phyloP scores from a whole-genome alignment of 2,113 vertebrate genomes.

The Sclerurus mexicanus region DNA sequence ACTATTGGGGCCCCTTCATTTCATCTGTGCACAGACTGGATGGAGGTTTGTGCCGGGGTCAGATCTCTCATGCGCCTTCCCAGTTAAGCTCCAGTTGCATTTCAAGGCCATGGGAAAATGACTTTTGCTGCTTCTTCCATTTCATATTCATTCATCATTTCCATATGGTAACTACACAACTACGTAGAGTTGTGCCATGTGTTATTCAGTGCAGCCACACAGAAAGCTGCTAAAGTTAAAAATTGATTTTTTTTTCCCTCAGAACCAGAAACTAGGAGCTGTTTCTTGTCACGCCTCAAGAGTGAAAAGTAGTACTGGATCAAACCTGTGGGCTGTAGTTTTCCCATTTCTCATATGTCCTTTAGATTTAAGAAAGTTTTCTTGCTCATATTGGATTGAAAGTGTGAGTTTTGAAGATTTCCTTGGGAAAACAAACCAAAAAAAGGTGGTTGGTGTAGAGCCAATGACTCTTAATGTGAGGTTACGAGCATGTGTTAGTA shows the following conservation, averaged over 20 bases:
- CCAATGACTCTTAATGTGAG: neutral
- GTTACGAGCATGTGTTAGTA: fast-evolving
- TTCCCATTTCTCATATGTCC: neutral
- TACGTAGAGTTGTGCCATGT: neutral
- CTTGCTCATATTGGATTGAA: neutral
- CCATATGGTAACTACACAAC: neutral
- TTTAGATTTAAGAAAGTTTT: neutral
- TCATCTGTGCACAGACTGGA: neutral
- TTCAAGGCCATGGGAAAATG: neutral
- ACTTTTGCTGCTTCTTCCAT: neutral
- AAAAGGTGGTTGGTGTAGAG: fast-evolving
- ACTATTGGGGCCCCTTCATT: fast-evolving
- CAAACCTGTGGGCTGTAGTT: neutral
- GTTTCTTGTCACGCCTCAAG: slow-evolving; percentile 56
- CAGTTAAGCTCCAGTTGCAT: neutral
- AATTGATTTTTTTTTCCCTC: neutral
- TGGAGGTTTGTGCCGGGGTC: neutral
- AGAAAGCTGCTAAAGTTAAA: slow-evolving; percentile 2
- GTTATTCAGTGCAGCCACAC: slow-evolving; percentile 1
- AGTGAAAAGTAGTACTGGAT: slow-evolving; percentile 45
- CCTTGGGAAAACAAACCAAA: neutral
- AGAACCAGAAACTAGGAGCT: slow-evolving; percentile 35
- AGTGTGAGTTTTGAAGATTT: neutral
- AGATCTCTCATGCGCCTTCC: neutral
- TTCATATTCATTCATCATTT: slow-evolving; percentile 2